These are phyloP conservation scores for Sarcophilus harrisii DNA, from an alignment of 2,797 vertebrate species.

Conservation along the genomic window DNA sequence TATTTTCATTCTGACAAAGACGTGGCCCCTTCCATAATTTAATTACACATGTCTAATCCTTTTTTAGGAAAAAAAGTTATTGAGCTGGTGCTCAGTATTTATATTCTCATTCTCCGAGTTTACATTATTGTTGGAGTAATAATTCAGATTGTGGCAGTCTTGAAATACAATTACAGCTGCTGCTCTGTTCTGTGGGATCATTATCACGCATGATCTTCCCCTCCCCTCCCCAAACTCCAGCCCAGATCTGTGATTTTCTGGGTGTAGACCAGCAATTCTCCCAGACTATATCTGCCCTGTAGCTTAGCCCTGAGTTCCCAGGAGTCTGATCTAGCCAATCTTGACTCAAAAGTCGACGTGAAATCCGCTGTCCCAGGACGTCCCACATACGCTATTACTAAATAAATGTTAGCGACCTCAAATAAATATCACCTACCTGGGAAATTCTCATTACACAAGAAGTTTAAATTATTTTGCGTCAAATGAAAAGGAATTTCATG, in stretches of 20 bases:
- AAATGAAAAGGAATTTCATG: not conserved
- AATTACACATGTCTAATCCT: constrained; percentile 8
- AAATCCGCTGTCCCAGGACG: not conserved
- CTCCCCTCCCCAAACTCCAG: not conserved
- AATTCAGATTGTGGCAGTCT: constrained; percentile 36
- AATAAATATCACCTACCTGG: not conserved
- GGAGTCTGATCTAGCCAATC: not conserved
- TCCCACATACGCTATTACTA: not conserved
- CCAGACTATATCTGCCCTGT: not conserved
- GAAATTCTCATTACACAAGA: not conserved
- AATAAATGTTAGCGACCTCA: not conserved
- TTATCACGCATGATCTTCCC: not conserved
- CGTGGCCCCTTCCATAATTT: constrained; percentile 7
- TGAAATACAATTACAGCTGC: constrained; percentile 15
- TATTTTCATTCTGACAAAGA: not conserved
- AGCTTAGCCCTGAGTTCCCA: not conserved
- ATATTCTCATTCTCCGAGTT: constrained; percentile 32
- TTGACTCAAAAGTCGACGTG: not conserved
- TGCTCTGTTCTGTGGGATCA: not conserved
- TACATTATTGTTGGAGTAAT: constrained; percentile 37
- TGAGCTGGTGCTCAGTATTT: constrained; percentile 13
- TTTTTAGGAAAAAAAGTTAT: constrained; percentile 31
- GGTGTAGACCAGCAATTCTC: not conserved
- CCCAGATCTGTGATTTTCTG: not conserved
- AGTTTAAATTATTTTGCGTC: not conserved